phyloP scores from a whole-genome alignment of 2,113 vertebrate genomes.

The Phalacrocorax carbo region DNA sequence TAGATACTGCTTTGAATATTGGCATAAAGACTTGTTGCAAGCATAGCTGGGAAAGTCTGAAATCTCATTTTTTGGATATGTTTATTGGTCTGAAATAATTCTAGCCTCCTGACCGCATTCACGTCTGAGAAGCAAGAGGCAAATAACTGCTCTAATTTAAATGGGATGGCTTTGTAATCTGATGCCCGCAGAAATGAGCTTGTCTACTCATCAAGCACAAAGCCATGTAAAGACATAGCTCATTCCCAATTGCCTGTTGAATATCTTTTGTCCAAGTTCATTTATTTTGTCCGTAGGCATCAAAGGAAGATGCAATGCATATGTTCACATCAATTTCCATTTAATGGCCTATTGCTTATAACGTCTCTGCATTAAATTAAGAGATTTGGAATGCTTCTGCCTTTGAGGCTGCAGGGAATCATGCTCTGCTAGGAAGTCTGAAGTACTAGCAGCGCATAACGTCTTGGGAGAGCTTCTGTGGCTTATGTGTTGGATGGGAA shows the following conservation, averaged over 20 bases:
- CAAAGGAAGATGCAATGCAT: neutral
- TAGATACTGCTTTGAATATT: neutral
- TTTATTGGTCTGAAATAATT: slow-evolving; percentile 54
- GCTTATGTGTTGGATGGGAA: neutral
- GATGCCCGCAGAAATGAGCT: neutral
- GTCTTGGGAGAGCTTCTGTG: slow-evolving; percentile 3
- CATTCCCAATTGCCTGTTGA: neutral
- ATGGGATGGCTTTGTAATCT: slow-evolving; percentile 32
- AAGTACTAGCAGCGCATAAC: neutral
- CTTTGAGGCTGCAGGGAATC: neutral
- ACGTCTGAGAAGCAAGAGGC: slow-evolving; percentile 15
- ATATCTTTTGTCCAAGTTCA: neutral
- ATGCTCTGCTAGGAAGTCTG: neutral
- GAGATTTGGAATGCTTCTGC: neutral
- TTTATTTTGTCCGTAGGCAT: neutral
- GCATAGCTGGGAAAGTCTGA: neutral
- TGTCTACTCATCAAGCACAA: neutral
- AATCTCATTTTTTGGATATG: neutral
- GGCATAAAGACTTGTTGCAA: neutral
- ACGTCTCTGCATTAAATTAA: neutral
- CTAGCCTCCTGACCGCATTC: slow-evolving; percentile 13
- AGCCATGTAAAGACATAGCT: neutral
- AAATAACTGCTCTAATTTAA: slow-evolving; percentile 39
- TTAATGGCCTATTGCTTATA: neutral
- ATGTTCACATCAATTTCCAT: neutral